Conservation (phyloP, 30 jellyfish, hydroid and myxozoan species). For the Rhopilema esculentum region DNA sequence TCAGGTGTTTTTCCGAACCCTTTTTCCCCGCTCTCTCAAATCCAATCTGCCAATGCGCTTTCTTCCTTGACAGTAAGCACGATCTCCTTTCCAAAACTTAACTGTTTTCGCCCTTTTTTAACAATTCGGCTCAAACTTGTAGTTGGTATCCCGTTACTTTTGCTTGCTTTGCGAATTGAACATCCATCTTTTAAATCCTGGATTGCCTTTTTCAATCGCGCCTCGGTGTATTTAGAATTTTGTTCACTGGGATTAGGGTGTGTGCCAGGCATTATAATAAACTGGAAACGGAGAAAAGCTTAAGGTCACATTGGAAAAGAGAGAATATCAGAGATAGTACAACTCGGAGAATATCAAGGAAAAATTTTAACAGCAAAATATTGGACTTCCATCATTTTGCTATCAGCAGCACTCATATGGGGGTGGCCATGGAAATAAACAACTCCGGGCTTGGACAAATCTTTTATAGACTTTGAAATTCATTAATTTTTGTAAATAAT, state of each 20-base stretch:
- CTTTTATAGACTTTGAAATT: not conserved
- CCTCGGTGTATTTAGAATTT: not conserved
- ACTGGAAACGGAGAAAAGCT: not conserved
- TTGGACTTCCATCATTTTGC: not conserved
- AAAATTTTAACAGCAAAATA: not conserved
- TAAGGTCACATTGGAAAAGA: not conserved
- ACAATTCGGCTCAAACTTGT: conserved; percentile 10
- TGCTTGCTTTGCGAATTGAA: not conserved
- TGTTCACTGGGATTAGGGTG: not conserved
- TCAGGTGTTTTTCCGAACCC: conserved; percentile 51
- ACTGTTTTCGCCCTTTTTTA: not conserved
- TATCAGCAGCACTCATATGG: not conserved
- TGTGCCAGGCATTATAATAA: not conserved
- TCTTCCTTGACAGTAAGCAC: conserved; percentile 28
- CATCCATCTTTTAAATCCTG: not conserved
- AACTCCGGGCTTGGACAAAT: not conserved
- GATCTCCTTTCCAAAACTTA: not conserved
- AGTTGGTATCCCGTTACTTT: conserved; percentile 1
- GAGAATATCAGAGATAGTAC: not conserved
- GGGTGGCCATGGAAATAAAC: not conserved
- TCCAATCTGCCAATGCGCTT: conserved; percentile 29
- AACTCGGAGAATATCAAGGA: not conserved
- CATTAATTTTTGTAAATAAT: not conserved
- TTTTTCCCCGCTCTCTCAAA: conserved; percentile 17
- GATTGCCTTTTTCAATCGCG: not conserved